phyloP scores from a whole-genome alignment of 2,888 invertebrate genomes.

The Brachynemurus nebulosus region DNA sequence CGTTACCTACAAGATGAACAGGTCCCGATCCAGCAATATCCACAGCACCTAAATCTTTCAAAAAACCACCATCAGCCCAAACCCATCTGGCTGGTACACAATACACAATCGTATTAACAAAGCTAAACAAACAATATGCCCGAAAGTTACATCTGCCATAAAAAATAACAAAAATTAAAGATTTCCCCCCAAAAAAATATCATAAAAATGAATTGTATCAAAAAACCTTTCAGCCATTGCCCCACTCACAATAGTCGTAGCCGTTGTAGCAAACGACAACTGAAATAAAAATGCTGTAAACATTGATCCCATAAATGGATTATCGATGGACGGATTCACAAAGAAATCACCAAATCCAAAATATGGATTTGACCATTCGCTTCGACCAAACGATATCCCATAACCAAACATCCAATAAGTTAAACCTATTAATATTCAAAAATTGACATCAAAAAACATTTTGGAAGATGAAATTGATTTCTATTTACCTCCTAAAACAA shows the following conservation, averaged over 20 bases:
- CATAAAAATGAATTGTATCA: neutral
- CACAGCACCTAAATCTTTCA: conserved; percentile 69
- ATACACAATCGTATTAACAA: conserved; percentile 78
- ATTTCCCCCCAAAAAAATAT: no score
- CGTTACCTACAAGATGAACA: conserved; percentile 69
- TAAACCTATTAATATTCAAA: conserved; percentile 36
- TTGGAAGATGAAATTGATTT: neutral
- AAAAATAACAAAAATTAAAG: conserved; percentile 16
- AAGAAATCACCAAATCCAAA: conserved; percentile 75
- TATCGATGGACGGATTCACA: conserved; percentile 57
- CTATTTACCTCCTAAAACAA: conserved; percentile 64
- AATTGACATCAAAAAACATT: neutral
- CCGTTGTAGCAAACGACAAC: conserved; percentile 76
- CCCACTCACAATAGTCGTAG: conserved; percentile 85
- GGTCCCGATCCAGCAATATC: conserved; percentile 89
- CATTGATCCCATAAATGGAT: conserved; percentile 68
- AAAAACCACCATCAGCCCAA: conserved; percentile 79
- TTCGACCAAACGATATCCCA: conserved; percentile 76
- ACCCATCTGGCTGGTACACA: conserved; percentile 91
- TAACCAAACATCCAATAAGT: conserved; percentile 95
- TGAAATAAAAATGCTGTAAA: conserved; percentile 86
- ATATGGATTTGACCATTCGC: conserved; percentile 58
- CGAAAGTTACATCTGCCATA: conserved; percentile 77
- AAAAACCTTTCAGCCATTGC: conserved; percentile 83
- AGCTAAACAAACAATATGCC: conserved; percentile 81